Percentiles rank a stretch among this genome's conserved stretches.
These are phyloP conservation scores for Caretta caretta DNA, from an alignment of 2,113 vertebrate species.

Conservation along the genomic window DNA sequence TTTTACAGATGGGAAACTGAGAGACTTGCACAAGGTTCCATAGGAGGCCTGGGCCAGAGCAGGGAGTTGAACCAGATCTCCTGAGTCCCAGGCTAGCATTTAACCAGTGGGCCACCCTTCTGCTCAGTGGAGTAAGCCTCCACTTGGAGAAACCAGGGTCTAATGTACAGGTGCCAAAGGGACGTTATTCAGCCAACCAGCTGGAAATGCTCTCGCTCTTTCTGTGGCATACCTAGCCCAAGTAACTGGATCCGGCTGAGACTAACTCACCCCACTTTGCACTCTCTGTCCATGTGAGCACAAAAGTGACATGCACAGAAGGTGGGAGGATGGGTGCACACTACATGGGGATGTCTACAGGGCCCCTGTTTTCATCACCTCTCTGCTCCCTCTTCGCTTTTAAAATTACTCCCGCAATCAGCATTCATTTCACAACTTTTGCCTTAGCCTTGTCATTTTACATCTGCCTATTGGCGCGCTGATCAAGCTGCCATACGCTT, in stretches of 20 bases:
- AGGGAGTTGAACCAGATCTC: not conserved
- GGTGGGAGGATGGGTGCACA: not conserved
- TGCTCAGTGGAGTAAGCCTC: not conserved
- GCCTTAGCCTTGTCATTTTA: not conserved
- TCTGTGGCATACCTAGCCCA: fast-evolving
- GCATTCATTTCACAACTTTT: fast-evolving
- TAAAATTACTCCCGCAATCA: not conserved
- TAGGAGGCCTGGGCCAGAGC: not conserved
- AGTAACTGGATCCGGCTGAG: not conserved
- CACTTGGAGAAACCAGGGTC: not conserved
- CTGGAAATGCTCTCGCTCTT: not conserved
- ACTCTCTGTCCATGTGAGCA: not conserved
- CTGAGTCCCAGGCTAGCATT: not conserved
- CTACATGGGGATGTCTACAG: fast-evolving
- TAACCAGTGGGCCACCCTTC: not conserved
- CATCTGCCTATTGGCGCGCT: not conserved
- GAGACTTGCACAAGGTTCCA: not conserved
- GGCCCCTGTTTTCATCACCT: fast-evolving
- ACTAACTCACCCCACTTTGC: fast-evolving
- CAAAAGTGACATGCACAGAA: not conserved
- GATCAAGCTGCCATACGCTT: not conserved
- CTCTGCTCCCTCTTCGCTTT: not conserved
- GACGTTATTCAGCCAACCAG: fast-evolving
- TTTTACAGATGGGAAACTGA: not conserved
- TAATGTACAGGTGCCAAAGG: not conserved